Percentiles rank a stretch among this genome's conserved stretches.
These are phyloP conservation scores for Polyploca ridens DNA, from an alignment of 2,888 invertebrate species.

Conservation along the genomic window DNA sequence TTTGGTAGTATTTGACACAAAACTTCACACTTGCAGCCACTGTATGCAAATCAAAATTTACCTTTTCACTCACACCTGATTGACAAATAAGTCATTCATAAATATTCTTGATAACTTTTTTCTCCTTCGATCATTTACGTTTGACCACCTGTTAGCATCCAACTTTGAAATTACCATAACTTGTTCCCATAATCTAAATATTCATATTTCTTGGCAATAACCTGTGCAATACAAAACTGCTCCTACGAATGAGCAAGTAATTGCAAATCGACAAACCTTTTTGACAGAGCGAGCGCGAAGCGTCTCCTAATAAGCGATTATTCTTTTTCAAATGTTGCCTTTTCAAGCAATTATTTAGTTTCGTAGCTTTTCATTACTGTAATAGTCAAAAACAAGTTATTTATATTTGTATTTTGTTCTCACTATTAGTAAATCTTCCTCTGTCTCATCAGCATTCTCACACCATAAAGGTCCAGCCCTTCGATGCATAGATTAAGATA, in stretches of 20 bases:
- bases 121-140: slow-evolving; percentile 28
- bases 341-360: too few species aligned
- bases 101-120: slow-evolving; percentile 41
- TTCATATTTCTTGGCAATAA: slow-evolving; percentile 30
- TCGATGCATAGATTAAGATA: slow-evolving; percentile 52
- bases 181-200: slow-evolving; percentile 25
- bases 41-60: slow-evolving; percentile 39
- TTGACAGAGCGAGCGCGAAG: background rate
- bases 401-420: slow-evolving; percentile 4
- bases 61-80: slow-evolving; percentile 44
- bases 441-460: slow-evolving; percentile 45
- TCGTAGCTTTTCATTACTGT: too few species aligned
- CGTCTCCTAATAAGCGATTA: background rate
- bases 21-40: slow-evolving; percentile 29
- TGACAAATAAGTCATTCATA: slow-evolving; percentile 45
- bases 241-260: background rate
- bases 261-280: background rate
- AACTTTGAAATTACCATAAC: slow-evolving; percentile 41
- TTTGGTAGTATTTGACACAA: slow-evolving; percentile 32
- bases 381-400: background rate
- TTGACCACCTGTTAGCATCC: slow-evolving; percentile 40
- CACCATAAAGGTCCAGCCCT: slow-evolving; percentile 42
- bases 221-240: slow-evolving; percentile 15
- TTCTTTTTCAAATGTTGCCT: background rate
- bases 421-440: slow-evolving; percentile 18